A percentile compares a stretch with the other conserved stretches of the same genome.
Evolutionary conservation across 2,797 vertebrate genomes (phyloP).

Genomic region (Fistularia tabacaria): DNA sequence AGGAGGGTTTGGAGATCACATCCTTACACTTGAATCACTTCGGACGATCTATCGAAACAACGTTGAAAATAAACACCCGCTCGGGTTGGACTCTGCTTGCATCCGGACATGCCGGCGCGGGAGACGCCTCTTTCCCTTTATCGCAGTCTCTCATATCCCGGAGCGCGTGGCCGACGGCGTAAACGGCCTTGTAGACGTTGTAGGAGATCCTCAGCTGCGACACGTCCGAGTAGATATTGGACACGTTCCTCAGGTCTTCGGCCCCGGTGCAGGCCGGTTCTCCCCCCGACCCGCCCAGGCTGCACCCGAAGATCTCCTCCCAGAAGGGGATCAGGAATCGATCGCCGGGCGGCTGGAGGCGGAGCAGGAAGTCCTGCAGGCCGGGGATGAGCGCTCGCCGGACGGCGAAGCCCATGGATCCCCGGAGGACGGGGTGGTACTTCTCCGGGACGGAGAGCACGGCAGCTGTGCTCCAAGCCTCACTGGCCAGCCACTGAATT

Average conservation of each 20-base stretch:
- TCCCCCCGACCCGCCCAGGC: slow-evolving; percentile 30
- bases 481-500: slow-evolving; percentile 80
- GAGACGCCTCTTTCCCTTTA: slow-evolving; percentile 58
- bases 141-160: slow-evolving; percentile 67
- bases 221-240: slow-evolving; percentile 79
- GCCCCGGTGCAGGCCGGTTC: slow-evolving; percentile 67
- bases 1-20: neutral
- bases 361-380: slow-evolving; percentile 73
- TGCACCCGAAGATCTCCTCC: slow-evolving; percentile 77
- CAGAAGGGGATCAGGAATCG: slow-evolving; percentile 75
- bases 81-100: slow-evolving; percentile 60
- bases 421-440: slow-evolving; percentile 72
- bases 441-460: slow-evolving; percentile 68
- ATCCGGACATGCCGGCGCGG: slow-evolving; percentile 59
- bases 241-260: slow-evolving; percentile 64
- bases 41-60: too few species aligned
- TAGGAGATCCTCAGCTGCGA: slow-evolving; percentile 81
- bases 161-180: slow-evolving; percentile 70
- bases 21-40: too few species aligned
- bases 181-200: slow-evolving; percentile 80
- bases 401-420: slow-evolving; percentile 79
- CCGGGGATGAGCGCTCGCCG: slow-evolving; percentile 68
- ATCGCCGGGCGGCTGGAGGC: slow-evolving; percentile 66
- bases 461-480: slow-evolving; percentile 82
- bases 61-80: slow-evolving; percentile 61